Evolutionary conservation across 2,888 invertebrate species (phyloP), one percentile per base, ranked within the genome.

Genomic region (Erebia palarica): DNA sequence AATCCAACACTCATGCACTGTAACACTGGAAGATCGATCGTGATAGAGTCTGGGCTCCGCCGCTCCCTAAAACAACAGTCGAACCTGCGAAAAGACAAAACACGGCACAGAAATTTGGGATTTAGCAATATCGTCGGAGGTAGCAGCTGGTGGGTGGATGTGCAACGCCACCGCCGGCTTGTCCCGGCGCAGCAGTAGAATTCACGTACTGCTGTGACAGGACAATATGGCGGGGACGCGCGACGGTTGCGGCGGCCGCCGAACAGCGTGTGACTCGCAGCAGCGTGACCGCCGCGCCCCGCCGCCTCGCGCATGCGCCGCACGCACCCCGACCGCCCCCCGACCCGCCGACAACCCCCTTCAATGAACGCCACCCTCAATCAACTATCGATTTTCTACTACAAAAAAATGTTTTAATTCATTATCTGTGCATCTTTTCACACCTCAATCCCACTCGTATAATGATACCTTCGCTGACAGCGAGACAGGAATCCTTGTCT

Each of bases 131-230:
- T 14, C 3, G 53, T 36, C 7, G 36, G 36, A 36, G 7, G 16
- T 3, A 5, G 65, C 16, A 59, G 61, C 69, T n/a, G 69, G 42
- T 70, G 69, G 82, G 70, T 78, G 86, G 69, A 77, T 70, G 72
- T 78, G 91, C 91, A 76, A 79, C 86, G 78, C 81, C 86, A 80
- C 86, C 81, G 76, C 90, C 92, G 86, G 84, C 82, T 97, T 97
- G 97, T 97, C 97, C 97, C 95, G 96, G 94, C 95, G 95, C 97
- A 97, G 96, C 97, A 97, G 97, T 97, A 97, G 94, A 89, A 86
- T 91, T 79, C 74, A 94, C 95, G 96, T 97, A 97, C 97, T 97
- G 97, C 97, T 97, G 97, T 97, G 97, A 97, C 97, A 97, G 97
- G 97, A 98, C 97, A 98, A 98, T 97, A 97, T 97, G 96, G 95